These are phyloP conservation scores for Hesperophylax magnus DNA, from an alignment of 1,140 invertebrate species.

Conservation along the genomic window DNA sequence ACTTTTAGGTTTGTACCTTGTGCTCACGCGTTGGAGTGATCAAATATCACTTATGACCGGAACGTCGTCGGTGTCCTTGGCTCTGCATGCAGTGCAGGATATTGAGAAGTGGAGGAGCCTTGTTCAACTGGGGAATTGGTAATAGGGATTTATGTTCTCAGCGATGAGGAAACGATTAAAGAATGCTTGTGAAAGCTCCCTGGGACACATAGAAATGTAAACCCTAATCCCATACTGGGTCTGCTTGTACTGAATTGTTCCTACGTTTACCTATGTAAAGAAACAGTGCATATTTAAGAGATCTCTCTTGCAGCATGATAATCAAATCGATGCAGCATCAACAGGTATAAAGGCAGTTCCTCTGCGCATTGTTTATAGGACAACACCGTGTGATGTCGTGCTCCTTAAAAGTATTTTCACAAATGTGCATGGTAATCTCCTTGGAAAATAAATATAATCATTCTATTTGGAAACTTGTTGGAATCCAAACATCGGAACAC, in stretches of 20 bases:
- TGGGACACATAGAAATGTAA: no score
- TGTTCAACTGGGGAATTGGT: no score
- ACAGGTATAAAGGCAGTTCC: background rate
- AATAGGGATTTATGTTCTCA: no score
- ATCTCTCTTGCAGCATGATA: background rate
- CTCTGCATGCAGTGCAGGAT: no score
- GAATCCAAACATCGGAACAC: background rate
- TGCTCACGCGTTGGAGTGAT: no score
- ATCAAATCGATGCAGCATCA: conserved; percentile 7
- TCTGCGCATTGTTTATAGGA: background rate
- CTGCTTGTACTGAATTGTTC: conserved; percentile 8
- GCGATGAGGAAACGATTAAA: no score
- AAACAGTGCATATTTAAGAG: conserved; percentile 5
- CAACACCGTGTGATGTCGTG: background rate
- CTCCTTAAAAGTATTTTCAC: background rate
- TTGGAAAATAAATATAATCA: background rate
- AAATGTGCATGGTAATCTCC: background rate
- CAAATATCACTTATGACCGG: no score
- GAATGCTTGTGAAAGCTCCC: no score
- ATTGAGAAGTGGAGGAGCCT: no score
- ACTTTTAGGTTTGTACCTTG: no score
- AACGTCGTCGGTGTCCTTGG: no score
- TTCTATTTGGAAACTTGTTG: background rate
- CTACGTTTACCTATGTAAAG: background rate
- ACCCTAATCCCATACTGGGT: no score